Base-by-base conservation (phyloP, 1,140 invertebrate species). In the Scaptodrosophila lebanonensis region DNA sequence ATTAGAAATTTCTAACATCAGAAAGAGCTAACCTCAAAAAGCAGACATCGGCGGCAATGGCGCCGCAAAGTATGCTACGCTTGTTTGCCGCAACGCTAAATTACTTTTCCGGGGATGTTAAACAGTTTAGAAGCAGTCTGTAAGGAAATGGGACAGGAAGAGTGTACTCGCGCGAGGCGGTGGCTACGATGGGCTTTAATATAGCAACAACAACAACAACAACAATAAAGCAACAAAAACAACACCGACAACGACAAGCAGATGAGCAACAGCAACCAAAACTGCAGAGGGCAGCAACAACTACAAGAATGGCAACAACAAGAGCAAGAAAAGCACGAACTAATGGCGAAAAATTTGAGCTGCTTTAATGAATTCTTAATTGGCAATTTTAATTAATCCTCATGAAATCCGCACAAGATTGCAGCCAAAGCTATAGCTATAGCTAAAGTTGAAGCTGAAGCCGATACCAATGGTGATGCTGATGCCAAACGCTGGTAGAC, bases 331-430 rank as follows among this genome's bases (percentile, higher is more conserved):
- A 9, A 33, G 12, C 32, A 33, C n/a, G n/a, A n/a, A 33, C 12
- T n/a, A 4, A 9, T n/a, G 43, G 50, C 29, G 40, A 38, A 58
- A 62, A 75, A 71, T 75, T 65, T 71, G 52, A 60, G 62, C 54
- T 48, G 62, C 59, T 67, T 60, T 84, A 84, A 83, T 83, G 77
- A 84, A 84, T 84, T 67, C 76, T 70, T 84, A 83, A 84, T 84
- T 84, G 77, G 72, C 69, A 83, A 83, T 84, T 84, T 84, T 84
- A 84, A 84, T 84, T 84, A 84, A 84, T 84, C 79, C 69, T 62
- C 50, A 49, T 58, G 54, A 83, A 83, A 83, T 83, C 79, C 76
- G 59, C 17, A 57, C 45, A 66, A 76, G 47, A 66, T 66, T 70
- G 56, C 62, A 69, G 44, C 36, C 52, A 43, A 9, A 25, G 9